Base-by-base conservation (phyloP, 92 coral and sea anemone genomes). In the Porites rus region DNA sequence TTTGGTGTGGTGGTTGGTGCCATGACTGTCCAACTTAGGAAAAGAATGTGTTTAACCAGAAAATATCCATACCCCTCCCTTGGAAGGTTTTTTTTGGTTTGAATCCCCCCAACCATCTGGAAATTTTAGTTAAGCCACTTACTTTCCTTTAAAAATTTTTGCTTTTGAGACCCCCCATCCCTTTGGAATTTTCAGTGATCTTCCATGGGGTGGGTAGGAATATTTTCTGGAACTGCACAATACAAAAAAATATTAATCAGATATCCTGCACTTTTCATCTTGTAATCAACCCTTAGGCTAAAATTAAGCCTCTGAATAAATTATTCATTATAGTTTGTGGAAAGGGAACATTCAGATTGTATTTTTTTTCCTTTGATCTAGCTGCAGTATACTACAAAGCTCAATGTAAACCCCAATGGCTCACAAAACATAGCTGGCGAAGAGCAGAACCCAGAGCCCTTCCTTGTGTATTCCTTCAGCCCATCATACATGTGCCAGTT, bases 401-500 rank as follows among this genome's bases (percentile, higher is more conserved):
- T 88, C 60, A 88, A 81, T 51, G 69, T 43, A 61, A 58, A 82
- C 18, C 91, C 88, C 17, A 51, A 21, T 66, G 91, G 92, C 69
- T 88, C 77, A 53, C 61, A 24, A 65, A 60, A 71, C 65, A 88
- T 63, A 17, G 74, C 61, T 28, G 76, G 71, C 12, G 81, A 74
- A 56, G 59, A 76, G 11, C 76, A 58, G 68, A 83, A 24, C 67
- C 92, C 92, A 28, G 88, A 19, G 65, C 78, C 78, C 78, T 75
- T 82, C 74, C 69, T 66, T n/a, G 62, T 51, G 61, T 64, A 46
- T 61, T 83, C 92, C 61, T 68, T 88, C 70, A 88, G 51, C 61
- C 92, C 92, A 88, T 88, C 88, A 77, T 83, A 88, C 83, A 56
- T 46, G 59, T 61, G 63, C 92, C 88, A 76, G 59, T 67, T 72